Evolutionary conservation across 2,113 vertebrate genomes (phyloP).

Genomic region (Antidorcas marsupialis): DNA sequence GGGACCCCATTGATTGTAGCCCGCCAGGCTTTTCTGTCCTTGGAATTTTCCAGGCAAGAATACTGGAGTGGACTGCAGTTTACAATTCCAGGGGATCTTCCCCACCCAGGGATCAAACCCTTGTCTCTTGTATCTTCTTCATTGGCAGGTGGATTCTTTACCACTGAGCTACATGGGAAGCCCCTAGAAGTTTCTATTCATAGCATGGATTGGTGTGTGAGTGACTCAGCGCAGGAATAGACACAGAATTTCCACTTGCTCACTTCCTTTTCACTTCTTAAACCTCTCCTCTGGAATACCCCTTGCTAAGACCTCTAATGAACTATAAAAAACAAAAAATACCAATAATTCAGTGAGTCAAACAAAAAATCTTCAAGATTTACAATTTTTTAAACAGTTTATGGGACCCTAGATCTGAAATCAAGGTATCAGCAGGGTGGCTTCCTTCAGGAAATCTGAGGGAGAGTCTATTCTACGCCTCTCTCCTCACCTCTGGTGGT

Average conservation of each 20-base stretch:
- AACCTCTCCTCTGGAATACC: not conserved
- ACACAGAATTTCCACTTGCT: not conserved
- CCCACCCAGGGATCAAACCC: not conserved
- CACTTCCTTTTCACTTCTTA: not conserved
- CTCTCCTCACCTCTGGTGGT: not conserved
- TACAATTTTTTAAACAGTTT: not conserved
- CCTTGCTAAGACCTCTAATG: not conserved
- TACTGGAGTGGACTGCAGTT: not conserved
- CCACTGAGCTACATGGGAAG: not conserved
- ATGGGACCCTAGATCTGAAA: not conserved
- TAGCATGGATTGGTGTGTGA: not conserved
- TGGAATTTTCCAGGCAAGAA: not conserved
- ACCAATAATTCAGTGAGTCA: not conserved
- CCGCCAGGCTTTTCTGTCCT: not conserved
- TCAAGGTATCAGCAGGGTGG: not conserved
- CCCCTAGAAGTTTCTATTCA: not conserved
- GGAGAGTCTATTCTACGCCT: not conserved
- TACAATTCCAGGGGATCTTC: not conserved
- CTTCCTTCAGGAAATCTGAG: not conserved
- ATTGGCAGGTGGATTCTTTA: not conserved
- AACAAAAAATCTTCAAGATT: not conserved
- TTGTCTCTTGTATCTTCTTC: not conserved
- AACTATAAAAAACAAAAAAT: not conserved
- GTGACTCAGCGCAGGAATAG: too few species aligned
- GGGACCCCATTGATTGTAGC: not conserved